Conservation (phyloP, 2,797 vertebrate species). For the Dromococcyx pavoninus region DNA sequence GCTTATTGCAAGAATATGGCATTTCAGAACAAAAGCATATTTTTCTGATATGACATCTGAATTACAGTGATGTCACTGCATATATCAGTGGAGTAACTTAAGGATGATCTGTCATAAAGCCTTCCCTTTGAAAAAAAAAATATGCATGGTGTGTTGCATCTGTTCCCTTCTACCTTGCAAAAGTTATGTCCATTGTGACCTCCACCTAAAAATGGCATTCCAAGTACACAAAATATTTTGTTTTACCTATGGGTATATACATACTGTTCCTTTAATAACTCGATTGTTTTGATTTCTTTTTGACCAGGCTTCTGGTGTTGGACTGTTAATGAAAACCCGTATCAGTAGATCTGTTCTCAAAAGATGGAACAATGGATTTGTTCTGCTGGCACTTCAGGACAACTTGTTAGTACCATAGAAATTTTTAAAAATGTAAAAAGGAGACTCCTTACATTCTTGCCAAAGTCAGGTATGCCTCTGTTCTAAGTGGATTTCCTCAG, state of each 20-base stretch:
- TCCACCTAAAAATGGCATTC: constrained; percentile 21
- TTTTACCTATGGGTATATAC: not conserved
- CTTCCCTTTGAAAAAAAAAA: not conserved
- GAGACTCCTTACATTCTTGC: not conserved
- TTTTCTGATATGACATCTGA: not conserved
- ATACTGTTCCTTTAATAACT: not conserved
- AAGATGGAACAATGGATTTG: not conserved
- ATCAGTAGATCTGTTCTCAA: not conserved
- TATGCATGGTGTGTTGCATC: not conserved
- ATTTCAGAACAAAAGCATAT: not conserved
- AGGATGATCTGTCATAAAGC: not conserved
- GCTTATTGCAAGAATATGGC: not conserved
- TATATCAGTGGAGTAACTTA: not conserved
- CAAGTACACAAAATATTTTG: not conserved
- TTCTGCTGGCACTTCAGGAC: not conserved
- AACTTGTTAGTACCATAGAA: not conserved
- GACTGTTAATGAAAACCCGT: not conserved
- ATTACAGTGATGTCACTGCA: not conserved
- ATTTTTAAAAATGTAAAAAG: not conserved
- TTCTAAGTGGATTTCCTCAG: not conserved
- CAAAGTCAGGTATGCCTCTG: not conserved
- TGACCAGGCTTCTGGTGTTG: not conserved
- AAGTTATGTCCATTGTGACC: not conserved
- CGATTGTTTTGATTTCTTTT: not conserved
- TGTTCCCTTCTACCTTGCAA: not conserved